These are phyloP conservation scores for Strix uralensis DNA, from an alignment of 2,113 vertebrate genomes.

Conservation along the genomic window DNA sequence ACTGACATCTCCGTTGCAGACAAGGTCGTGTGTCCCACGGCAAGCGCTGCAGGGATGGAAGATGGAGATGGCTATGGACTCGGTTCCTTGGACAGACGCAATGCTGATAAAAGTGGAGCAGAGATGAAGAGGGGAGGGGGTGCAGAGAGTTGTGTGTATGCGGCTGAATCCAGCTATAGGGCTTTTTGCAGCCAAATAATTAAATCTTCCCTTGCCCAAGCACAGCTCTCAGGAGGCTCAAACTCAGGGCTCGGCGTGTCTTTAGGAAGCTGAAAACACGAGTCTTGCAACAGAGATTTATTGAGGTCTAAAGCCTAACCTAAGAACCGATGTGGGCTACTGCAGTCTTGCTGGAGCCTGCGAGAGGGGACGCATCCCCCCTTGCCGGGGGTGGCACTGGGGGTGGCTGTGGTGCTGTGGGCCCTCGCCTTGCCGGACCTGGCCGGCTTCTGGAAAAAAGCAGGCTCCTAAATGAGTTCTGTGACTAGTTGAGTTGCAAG, in stretches of 20 bases:
- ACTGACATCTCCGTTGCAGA: background rate
- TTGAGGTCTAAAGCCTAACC: constrained; percentile 19
- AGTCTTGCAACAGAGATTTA: constrained; percentile 44
- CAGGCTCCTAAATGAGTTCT: background rate
- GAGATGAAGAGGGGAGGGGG: constrained; percentile 4
- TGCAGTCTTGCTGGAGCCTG: background rate
- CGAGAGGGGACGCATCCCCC: background rate
- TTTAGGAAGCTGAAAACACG: constrained; percentile 54
- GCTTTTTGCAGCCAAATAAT: constrained; percentile 7
- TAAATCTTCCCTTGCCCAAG: constrained; percentile 4
- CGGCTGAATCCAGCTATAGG: background rate
- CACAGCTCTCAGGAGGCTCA: background rate
- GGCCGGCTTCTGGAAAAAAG: background rate
- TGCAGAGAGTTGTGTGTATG: background rate
- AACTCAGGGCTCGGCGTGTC: background rate
- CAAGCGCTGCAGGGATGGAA: background rate
- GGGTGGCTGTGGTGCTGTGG: background rate
- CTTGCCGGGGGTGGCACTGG: background rate
- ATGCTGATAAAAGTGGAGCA: constrained; percentile 40
- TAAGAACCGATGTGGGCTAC: background rate
- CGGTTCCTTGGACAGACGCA: background rate
- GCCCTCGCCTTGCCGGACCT: background rate
- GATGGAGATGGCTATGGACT: background rate
- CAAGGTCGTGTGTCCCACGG: constrained; percentile 26
- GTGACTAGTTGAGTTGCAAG: background rate